Conservation (phyloP, 2,797 vertebrate genomes). For the Cossypha dichroa region DNA sequence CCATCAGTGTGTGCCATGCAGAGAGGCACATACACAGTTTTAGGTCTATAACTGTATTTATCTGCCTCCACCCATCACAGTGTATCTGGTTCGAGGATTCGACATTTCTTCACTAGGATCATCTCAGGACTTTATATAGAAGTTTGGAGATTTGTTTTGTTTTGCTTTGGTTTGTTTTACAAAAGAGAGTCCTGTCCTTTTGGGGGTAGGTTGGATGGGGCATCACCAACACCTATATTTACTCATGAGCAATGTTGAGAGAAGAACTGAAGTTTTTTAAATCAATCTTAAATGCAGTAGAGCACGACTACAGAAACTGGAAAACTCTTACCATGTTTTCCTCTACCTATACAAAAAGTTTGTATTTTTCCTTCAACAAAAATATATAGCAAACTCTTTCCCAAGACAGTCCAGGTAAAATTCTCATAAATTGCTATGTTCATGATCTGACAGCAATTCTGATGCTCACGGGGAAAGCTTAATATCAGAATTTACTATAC, state of each 20-base stretch:
- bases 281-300: background rate
- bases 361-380: background rate
- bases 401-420: background rate
- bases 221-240: background rate
- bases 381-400: background rate
- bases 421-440: background rate
- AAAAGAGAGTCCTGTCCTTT: background rate
- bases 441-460: background rate
- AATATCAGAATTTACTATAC: background rate
- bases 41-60: background rate
- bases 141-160: background rate
- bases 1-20: background rate
- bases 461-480: background rate
- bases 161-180: background rate
- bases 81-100: background rate
- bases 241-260: background rate
- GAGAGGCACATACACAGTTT: background rate
- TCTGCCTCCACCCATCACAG: background rate
- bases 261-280: background rate
- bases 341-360: background rate
- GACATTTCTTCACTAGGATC: background rate
- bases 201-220: fast-evolving
- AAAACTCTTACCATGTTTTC: background rate
- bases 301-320: background rate
- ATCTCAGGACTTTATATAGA: background rate